Evolutionary conservation across 1,140 invertebrate genomes (phyloP), one percentile per base, ranked within the genome.

Genomic region (Apis dorsata): DNA sequence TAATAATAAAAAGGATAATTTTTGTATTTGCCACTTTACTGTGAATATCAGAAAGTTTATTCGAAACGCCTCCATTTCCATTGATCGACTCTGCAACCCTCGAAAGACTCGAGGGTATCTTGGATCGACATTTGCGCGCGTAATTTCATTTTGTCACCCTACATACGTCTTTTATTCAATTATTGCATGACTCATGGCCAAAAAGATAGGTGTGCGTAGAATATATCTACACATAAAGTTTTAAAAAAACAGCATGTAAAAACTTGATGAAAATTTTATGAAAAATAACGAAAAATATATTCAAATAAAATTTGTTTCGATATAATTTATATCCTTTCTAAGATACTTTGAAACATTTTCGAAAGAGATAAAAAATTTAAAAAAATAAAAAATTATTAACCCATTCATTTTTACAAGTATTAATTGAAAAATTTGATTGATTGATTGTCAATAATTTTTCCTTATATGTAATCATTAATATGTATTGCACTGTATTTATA

Each of bases 71-170:
- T 80, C 62, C 62, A 17, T 68, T 71, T 87, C 74, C 78, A 82
- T 79, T 73, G 62, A 83, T 84, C 75, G 65, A 85, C 84, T 90
- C 77, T 85, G 80, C 81, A 65, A 79, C 86, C 91, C 90, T 78
- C 76, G 81, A 89, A 90, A 86, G 88, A 87, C 84, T 85, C 83
- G 84, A 63, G 90, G 89, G 91, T 91, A 86, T 93, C 93, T 93
- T 93, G 91, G 90, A 92, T 91, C 92, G 93, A 93, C 93, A 93
- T 93, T 93, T 93, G 92, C 91, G 91, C 89, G 76, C 88, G 89
- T 93, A 93, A 93, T 92, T 93, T 90, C 91, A 93, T 93, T 93
- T 90, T 77, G 84, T 81, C 90, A 84, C 92, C 92, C 93, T 86
- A 91, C 92, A 92, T 89, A 91, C 88, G 89, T 92, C 90, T 93